These are phyloP conservation scores for Dryomyza anilis DNA, from an alignment of 2,888 invertebrate species.

Conservation along the genomic window DNA sequence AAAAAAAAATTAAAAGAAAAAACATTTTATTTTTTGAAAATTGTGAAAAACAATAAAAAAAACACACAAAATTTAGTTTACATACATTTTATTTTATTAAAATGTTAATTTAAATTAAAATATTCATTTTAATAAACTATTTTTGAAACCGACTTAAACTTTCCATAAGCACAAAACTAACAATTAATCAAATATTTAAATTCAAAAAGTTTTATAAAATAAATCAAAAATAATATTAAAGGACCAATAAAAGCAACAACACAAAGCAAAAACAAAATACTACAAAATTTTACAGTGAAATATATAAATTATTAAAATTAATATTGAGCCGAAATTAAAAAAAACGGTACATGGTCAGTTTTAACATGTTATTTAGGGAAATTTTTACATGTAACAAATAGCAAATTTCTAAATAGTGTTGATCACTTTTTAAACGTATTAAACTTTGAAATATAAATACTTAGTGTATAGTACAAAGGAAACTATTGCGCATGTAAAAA, in stretches of 20 bases:
- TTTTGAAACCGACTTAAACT: not conserved
- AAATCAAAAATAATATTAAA: too few species aligned
- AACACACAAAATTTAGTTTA: too few species aligned
- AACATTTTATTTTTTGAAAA: too few species aligned
- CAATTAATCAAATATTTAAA: not conserved
- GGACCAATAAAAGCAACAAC: slow-evolving; percentile 13
- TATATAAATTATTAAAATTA: not conserved
- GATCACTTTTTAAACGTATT: not conserved
- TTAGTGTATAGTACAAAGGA: too few species aligned
- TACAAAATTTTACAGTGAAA: slow-evolving; percentile 2
- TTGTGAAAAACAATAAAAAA: too few species aligned
- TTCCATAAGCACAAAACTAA: not conserved
- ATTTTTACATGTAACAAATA: slow-evolving; percentile 9
- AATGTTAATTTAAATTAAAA: too few species aligned
- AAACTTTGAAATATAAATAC: too few species aligned
- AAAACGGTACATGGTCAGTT: not conserved
- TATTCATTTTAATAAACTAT: not conserved
- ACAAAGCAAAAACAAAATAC: not conserved
- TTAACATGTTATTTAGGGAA: slow-evolving; percentile 9
- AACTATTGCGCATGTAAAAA: too few species aligned
- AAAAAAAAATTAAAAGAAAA: too few species aligned
- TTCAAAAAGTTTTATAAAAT: too few species aligned
- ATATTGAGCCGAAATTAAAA: not conserved
- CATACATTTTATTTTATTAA: not conserved
- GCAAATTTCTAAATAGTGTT: not conserved